Conservation (phyloP, 37 sponge, comb jelly and placozoan species). For the Dysidea cf. avara region DNA sequence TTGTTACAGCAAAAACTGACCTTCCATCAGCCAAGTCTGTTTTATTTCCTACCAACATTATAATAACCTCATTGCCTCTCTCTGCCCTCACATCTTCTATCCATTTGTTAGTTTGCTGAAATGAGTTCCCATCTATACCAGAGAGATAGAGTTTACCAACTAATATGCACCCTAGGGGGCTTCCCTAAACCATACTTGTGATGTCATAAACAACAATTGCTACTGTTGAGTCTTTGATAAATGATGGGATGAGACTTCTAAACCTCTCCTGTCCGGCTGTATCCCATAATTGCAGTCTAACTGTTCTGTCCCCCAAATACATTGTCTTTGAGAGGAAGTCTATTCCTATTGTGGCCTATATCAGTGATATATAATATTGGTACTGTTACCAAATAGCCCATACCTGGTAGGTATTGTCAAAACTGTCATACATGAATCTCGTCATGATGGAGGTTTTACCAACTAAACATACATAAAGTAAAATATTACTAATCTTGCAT, state of each 20-base stretch:
- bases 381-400: background rate
- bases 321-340: conserved; percentile 87
- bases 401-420: conserved; percentile 85
- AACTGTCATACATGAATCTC: conserved; percentile 90
- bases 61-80: conserved; percentile 95
- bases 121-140: conserved; percentile 88
- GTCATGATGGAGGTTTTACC: conserved; percentile 88
- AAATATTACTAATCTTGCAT: too few relatives aligned
- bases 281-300: conserved; percentile 85
- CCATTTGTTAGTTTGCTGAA: conserved; percentile 95
- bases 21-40: conserved; percentile 96
- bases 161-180: background rate
- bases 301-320: conserved; percentile 88
- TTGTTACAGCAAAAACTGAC: conserved; percentile 8
- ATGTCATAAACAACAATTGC: conserved; percentile 92
- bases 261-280: conserved; percentile 91
- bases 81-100: conserved; percentile 95
- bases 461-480: conserved; percentile 20
- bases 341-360: conserved; percentile 84
- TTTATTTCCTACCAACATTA: conserved; percentile 99
- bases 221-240: conserved; percentile 85
- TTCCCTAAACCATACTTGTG: conserved; percentile 56
- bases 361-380: background rate
- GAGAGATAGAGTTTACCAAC: background rate
- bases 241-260: conserved; percentile 81